Evolutionary conservation across 2,113 vertebrate genomes (phyloP).

Genomic region (Zosterops lateralis): DNA sequence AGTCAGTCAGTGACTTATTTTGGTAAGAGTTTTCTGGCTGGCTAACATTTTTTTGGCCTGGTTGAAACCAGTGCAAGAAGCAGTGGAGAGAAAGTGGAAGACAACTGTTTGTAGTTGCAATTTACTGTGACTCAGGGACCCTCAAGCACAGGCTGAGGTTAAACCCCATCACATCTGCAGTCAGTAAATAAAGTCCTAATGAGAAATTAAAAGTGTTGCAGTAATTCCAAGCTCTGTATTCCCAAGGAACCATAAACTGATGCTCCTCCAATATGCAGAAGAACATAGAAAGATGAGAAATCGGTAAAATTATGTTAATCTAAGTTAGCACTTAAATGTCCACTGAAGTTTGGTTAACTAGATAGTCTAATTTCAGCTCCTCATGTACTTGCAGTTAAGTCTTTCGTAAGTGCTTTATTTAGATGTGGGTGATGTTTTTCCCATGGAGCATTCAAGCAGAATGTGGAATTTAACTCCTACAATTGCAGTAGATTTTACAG

Average conservation of each 20-base stretch:
- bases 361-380: neutral
- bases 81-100: neutral
- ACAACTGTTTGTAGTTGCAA: neutral
- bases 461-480: neutral
- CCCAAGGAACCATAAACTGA: neutral
- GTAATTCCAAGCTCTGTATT: neutral
- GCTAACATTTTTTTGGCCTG: neutral
- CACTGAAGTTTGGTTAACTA: conserved; percentile 5
- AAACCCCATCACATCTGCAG: neutral
- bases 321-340: neutral
- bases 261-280: neutral
- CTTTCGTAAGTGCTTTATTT: neutral
- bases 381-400: neutral
- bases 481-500: neutral
- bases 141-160: neutral
- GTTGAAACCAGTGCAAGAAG: neutral
- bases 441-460: neutral
- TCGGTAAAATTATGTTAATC: neutral
- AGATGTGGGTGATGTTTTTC: neutral
- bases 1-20: neutral
- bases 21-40: neutral
- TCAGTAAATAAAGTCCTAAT: conserved; percentile 26
- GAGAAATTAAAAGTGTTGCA: conserved; percentile 15
- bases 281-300: neutral
- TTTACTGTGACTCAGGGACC: neutral